Evolutionary conservation across 1,140 invertebrate species (phyloP), one percentile per base, ranked within the genome.

Genomic region (Rhagoletis zephyria): DNA sequence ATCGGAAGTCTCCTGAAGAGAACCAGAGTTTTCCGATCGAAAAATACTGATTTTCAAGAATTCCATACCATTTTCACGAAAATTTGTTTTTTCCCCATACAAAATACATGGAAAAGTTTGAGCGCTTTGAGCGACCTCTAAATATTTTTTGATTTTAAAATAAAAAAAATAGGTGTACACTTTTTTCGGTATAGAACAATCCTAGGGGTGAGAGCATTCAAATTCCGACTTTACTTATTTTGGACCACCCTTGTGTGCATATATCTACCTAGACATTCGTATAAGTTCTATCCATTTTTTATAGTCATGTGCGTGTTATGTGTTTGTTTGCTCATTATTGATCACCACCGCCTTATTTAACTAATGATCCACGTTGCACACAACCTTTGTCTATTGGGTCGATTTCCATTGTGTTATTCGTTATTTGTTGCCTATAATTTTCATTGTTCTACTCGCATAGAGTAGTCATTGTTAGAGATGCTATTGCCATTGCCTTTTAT

Each of bases 351-450:
- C n/a, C 74, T 81, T 81, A 48, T 81, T 81, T 81, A 81, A 81
- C 74, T 81, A 81, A 81, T 81, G 45, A 81, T 42, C 74, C 74
- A 81, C 56, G 48, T 51, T 30, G 30, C 74, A 51, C 74, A 16
- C n/a, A 56, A 56, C 74, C 48, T 12, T 74, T 74, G 42, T 48
- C 45, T 81, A 14, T 81, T 81, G 14, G n/a, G 2, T 7, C 74
- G 16, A 56, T 2, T 48, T 56, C 40, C 64, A 16, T 56, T 59
- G 16, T 56, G 14, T 51, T 81, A 51, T 30, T 56, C 48, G 48
- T 81, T 81, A 59, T 81, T 56, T 81, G 14, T 81, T 81, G 74
- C 48, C 74, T 56, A 81, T 56, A 81, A 81, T 81, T 67, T 81
- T 51, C 74, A 81, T 81, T 56, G 16, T 51, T 51, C 48, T 30